Conservation (phyloP, 1,140 invertebrate species). For the Sarcophaga bullata region DNA sequence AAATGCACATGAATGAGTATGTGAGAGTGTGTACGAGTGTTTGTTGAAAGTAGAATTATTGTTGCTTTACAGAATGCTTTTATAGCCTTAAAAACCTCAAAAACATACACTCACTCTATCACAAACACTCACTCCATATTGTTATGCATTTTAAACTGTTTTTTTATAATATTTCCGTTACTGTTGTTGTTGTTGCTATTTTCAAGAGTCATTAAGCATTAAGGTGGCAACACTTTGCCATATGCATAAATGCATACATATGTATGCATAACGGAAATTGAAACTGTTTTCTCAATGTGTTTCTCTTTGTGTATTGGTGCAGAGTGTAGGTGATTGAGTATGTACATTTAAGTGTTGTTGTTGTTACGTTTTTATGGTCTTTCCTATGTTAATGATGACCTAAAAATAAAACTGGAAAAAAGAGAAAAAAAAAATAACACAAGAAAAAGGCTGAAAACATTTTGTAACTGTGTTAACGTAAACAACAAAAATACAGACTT, state of each 20-base stretch:
- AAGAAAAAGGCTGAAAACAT: not conserved
- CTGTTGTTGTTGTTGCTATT: conserved; percentile 1
- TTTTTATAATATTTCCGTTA: not conserved
- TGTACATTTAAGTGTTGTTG: not conserved
- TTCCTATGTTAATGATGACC: conserved; percentile 16
- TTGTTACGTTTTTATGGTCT: not conserved
- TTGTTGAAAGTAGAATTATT: conserved; percentile 2
- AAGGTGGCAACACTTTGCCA: conserved; percentile 17
- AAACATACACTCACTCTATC: not conserved
- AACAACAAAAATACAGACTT: not conserved
- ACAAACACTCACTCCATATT: no score
- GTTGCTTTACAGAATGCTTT: conserved; percentile 3
- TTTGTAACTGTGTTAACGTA: not conserved
- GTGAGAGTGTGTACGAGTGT: not conserved
- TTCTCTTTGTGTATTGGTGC: not conserved
- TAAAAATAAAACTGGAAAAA: not conserved
- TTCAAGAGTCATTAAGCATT: conserved; percentile 24
- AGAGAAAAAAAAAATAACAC: no score
- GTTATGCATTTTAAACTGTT: not conserved
- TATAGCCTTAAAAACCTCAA: not conserved
- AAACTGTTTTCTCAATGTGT: not conserved
- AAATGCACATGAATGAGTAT: not conserved
- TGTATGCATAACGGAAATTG: conserved; percentile 23
- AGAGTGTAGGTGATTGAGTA: not conserved
- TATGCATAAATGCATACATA: conserved; percentile 21